Evolutionary conservation across 2,797 vertebrate species (phyloP).

Genomic region (Pristis pectinata): DNA sequence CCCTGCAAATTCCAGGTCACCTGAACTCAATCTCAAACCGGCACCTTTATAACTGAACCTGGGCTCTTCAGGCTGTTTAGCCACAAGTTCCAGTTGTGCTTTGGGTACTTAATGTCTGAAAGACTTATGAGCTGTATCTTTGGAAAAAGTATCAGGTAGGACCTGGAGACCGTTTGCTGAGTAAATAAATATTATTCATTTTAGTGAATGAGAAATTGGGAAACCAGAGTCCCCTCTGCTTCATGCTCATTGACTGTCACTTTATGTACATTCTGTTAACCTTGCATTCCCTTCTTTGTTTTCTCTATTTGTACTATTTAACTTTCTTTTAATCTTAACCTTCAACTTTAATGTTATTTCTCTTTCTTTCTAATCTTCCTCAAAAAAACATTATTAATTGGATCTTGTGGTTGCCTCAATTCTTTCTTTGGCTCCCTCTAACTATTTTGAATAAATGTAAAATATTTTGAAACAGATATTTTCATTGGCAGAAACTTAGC

Average conservation of each 20-base stretch:
- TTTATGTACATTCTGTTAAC: neutral
- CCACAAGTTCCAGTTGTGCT: too few relatives aligned
- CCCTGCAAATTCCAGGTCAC: too few relatives aligned
- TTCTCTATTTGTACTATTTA: neutral
- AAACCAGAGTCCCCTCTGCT: neutral
- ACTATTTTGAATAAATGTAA: neutral
- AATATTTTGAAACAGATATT: neutral
- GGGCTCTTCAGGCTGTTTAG: too few relatives aligned
- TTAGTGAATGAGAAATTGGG: neutral
- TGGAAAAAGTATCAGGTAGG: too few relatives aligned
- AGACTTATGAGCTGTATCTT: too few relatives aligned
- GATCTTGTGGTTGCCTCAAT: neutral
- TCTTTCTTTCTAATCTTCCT: neutral
- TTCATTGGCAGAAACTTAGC: neutral
- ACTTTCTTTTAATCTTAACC: neutral
- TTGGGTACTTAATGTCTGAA: too few relatives aligned
- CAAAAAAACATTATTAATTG: neutral
- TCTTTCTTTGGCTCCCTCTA: neutral
- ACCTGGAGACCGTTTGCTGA: neutral
- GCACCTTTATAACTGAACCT: too few relatives aligned
- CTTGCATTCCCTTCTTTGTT: neutral
- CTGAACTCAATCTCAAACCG: too few relatives aligned
- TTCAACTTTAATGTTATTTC: neutral
- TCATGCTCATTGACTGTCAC: neutral
- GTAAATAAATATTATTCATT: neutral